Conservation (phyloP, 2,797 vertebrate genomes). For the Crenuchus spilurus region DNA sequence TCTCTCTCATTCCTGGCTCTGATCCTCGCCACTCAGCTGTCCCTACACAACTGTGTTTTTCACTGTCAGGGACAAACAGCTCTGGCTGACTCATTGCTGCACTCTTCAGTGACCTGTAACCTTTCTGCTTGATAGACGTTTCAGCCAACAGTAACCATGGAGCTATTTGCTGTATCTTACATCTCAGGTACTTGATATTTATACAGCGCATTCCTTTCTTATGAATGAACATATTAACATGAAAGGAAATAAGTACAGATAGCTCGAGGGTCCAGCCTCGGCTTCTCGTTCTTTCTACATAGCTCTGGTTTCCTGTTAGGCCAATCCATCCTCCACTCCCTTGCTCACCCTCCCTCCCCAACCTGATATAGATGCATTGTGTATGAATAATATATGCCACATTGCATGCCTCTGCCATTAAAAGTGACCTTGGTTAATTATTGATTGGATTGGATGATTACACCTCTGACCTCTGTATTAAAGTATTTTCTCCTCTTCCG, state of each 20-base stretch:
- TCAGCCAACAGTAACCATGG: neutral
- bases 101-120: conserved; percentile 19
- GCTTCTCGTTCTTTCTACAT: neutral
- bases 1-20: conserved; percentile 1
- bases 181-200: neutral
- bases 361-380: conserved; percentile 42
- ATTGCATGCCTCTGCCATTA: conserved; percentile 76
- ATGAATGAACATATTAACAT: neutral
- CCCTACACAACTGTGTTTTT: conserved; percentile 6
- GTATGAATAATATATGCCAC: conserved; percentile 85
- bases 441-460: conserved; percentile 71
- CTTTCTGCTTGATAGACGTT: conserved; percentile 2
- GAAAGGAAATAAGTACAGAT: neutral
- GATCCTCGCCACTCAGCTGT: conserved; percentile 10
- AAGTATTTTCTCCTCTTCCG: conserved; percentile 41
- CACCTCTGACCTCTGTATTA: conserved; percentile 56
- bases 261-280: neutral
- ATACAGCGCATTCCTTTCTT: conserved; percentile 13
- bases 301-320: neutral
- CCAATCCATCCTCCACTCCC: conserved; percentile 9
- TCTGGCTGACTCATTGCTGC: conserved; percentile 15
- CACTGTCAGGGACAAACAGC: neutral
- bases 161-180: conserved; percentile 19
- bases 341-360: neutral
- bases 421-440: conserved; percentile 87